A percentile compares a stretch with the other conserved stretches of the same genome.
phyloP scores from a whole-genome alignment of 2,888 invertebrate genomes.

The Dusona sp. region DNA sequence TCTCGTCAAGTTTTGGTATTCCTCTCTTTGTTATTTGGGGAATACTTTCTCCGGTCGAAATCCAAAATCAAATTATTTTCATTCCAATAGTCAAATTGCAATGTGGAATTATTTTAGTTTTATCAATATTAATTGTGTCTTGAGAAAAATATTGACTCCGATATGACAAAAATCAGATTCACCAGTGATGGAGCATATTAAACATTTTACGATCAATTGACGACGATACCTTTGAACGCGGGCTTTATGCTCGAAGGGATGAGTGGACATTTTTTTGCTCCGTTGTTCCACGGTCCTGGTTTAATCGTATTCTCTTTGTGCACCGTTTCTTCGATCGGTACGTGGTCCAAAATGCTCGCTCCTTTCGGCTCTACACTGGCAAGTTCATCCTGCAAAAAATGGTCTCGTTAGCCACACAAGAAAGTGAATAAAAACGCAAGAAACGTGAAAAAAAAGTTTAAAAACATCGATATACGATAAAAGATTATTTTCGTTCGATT shows the following conservation, averaged over 20 bases:
- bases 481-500: neutral
- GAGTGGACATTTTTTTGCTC: constrained; percentile 82
- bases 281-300: constrained; percentile 89
- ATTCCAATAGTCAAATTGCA: too few species aligned
- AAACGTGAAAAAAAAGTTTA: constrained; percentile 2
- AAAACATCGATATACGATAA: neutral
- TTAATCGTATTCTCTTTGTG: constrained; percentile 90
- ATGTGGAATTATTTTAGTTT: neutral
- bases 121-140: neutral
- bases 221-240: constrained; percentile 85
- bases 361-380: constrained; percentile 78
- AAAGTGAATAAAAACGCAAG: constrained; percentile 7
- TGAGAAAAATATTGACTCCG: neutral
- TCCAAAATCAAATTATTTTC: too few species aligned
- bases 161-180: neutral
- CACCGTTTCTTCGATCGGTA: constrained; percentile 85
- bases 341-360: constrained; percentile 87
- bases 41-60: too few species aligned
- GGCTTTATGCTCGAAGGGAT: constrained; percentile 80
- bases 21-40: too few species aligned
- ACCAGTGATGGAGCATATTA: neutral
- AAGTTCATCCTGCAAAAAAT: constrained; percentile 77
- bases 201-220: neutral
- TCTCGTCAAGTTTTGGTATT: too few species aligned
- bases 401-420: neutral